These are phyloP conservation scores for Lichenostomus cassidix DNA, from an alignment of 2,113 vertebrate species.

Conservation along the genomic window DNA sequence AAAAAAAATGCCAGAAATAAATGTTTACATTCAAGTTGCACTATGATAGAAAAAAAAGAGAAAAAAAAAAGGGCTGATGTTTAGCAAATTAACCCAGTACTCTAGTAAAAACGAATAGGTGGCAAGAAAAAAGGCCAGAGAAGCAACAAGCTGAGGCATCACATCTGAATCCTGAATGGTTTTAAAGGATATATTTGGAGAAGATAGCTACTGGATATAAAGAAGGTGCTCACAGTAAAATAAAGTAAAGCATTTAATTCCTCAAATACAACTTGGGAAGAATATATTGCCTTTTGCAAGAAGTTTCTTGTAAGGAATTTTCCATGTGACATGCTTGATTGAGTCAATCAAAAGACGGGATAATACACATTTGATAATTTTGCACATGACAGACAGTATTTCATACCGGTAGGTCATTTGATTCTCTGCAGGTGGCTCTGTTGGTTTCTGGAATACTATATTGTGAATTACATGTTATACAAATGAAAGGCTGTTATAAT, in stretches of 20 bases:
- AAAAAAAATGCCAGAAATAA: not conserved
- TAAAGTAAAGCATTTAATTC: slow-evolving; percentile 12
- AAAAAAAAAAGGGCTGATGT: not conserved
- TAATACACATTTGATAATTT: slow-evolving; percentile 58
- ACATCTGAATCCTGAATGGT: not conserved
- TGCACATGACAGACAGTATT: slow-evolving; percentile 47
- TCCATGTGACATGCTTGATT: slow-evolving; percentile 36
- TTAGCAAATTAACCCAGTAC: not conserved
- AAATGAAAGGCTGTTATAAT: slow-evolving; percentile 73
- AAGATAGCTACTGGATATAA: not conserved
- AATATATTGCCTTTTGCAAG: not conserved
- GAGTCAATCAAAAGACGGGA: slow-evolving; percentile 42
- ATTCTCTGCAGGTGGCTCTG: slow-evolving; percentile 73
- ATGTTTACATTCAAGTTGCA: not conserved
- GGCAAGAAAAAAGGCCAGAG: not conserved
- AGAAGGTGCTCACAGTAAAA: not conserved
- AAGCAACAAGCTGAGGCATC: not conserved
- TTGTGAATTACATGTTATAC: slow-evolving; percentile 61
- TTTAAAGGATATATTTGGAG: not conserved
- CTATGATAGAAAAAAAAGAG: not conserved
- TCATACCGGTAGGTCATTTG: slow-evolving; percentile 63
- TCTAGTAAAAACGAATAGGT: not conserved
- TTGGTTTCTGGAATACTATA: slow-evolving; percentile 53
- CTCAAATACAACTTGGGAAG: not conserved
- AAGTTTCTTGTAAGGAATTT: slow-evolving; percentile 21